Base-by-base conservation (phyloP, 2,797 vertebrate species). In the Hyperoplus immaculatus region DNA sequence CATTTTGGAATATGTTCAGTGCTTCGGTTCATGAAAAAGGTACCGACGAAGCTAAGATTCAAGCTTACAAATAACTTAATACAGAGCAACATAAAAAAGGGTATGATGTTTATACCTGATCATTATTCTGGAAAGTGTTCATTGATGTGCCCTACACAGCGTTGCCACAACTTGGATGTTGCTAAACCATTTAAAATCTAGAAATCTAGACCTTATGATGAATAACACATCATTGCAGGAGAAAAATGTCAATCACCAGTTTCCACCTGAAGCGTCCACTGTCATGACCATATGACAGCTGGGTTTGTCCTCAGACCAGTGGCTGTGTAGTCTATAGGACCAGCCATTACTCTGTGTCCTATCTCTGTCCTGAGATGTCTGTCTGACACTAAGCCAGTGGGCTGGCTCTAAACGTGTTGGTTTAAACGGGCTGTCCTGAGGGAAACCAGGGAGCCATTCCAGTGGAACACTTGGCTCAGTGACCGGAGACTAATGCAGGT, bases 401-500 rank as follows among this genome's bases (percentile, higher is more conserved):
- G 55, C 55, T 62, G 71, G 53, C 78, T 72, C 11, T 60, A 75
- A 77, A 77, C 77, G 66, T 69, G 77, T 61, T 21, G 54, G 47
- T 82, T 84, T 85, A 50, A 75, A 81, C 68, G 76, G 47, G 57
- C 80, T 29, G 72, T 70, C 75, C 70, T 55, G 29, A 41, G 81
- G 14, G 82, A 67, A 81, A 82, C 77, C 59, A 65, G 58, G 72
- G 72, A 29, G 29, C 51, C 67, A 18, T 68, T 77, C 56, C 75
- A 73, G 42, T 70, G 69, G 45, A 84, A 87, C 68, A 78, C 83
- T 72, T 66, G 62, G 64, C 62, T 84, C 65, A 80, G 74, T 78
- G 88, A 87, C 84, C 76, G 43, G 53, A 75, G 69, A 85, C 83
- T 87, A 88, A 90, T 84, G 82, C 72, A 75, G 72, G 74, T 75